Percentiles rank a stretch among this genome's conserved stretches.
phyloP scores from a whole-genome alignment of 2,888 invertebrate species.

The Gnatocerus cornutus region DNA sequence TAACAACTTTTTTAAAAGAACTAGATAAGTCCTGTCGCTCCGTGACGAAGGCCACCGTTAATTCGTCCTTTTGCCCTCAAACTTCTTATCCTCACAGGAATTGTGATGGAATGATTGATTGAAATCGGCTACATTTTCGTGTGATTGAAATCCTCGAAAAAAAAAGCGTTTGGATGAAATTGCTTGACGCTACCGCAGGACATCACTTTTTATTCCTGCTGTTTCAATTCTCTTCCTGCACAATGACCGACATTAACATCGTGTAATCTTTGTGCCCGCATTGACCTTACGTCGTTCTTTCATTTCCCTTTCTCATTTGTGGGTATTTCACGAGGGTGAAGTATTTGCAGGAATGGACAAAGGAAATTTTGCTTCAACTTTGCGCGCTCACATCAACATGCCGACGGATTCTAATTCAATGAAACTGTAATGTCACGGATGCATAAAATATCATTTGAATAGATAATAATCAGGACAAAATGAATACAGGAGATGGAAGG shows the following conservation, averaged over 20 bases:
- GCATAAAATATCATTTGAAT: conserved; percentile 2
- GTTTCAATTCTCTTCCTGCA: conserved; percentile 9
- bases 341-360: too few species aligned
- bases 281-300: conserved; percentile 5
- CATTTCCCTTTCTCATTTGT: conserved; percentile 5
- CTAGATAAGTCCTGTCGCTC: not conserved
- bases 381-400: too few species aligned
- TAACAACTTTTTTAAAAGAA: not conserved
- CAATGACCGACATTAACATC: conserved; percentile 7
- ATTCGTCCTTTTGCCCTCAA: not conserved
- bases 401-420: too few species aligned
- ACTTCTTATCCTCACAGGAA: conserved; percentile 1
- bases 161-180: not conserved
- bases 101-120: conserved; percentile 9
- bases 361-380: too few species aligned
- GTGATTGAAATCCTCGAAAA: conserved; percentile 1
- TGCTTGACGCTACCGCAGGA: not conserved
- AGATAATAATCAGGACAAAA: not conserved
- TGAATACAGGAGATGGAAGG: not conserved
- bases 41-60: not conserved
- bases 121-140: conserved; percentile 1
- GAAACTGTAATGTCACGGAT: not conserved
- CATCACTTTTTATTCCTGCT: conserved; percentile 5
- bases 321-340: not conserved
- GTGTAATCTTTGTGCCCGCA: conserved; percentile 11